Evolutionary conservation across 2,113 vertebrate species (phyloP), one percentile per base, ranked within the genome.

Genomic region (Phrynosoma platyrhinos): DNA sequence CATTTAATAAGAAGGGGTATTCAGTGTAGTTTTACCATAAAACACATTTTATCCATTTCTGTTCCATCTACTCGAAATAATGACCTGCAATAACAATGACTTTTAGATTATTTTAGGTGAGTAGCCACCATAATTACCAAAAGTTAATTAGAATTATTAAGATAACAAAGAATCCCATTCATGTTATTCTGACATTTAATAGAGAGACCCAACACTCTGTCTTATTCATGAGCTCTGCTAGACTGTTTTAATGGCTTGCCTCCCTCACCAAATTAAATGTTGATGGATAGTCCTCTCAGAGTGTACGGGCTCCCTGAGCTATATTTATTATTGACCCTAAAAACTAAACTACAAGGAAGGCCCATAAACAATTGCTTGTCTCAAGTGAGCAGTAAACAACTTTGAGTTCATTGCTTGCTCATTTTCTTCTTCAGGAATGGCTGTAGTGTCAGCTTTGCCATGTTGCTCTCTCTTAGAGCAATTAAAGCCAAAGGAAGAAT

Each of bases 101-200:
- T 85, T 78, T 83, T 0, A 0, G 90, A 82, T 53, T 21, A 83
- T 89, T 0, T 83, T 94, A 93, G 78, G 94, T 95, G 91, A 82
- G 91, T 90, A 93, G 95, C 92, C 91, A 94, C 84, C 89, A 94
- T 89, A 96, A 96, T 97, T 96, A 96, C 90, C 90, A 94, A 92
- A 91, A 94, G 93, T 95, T 96, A 96, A 96, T 97, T 97, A 94
- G 93, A 96, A 96, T 94, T 95, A 95, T 96, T 93, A 95, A 94
- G 93, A 92, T 94, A 97, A 94, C 93, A 97, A 96, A 95, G 20
- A 16, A 92, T 89, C 71, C 88, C 92, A 79, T 89, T 13, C 12
- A 79, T 94, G 91, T 85, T 92, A 88, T 83, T 52, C 93, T 92
- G 92, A 93, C 89, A 94, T 94, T 94, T 95, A 95, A 95, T 94